Base-by-base conservation (phyloP, 2,113 vertebrate genomes). In the Phalacrocorax carbo region DNA sequence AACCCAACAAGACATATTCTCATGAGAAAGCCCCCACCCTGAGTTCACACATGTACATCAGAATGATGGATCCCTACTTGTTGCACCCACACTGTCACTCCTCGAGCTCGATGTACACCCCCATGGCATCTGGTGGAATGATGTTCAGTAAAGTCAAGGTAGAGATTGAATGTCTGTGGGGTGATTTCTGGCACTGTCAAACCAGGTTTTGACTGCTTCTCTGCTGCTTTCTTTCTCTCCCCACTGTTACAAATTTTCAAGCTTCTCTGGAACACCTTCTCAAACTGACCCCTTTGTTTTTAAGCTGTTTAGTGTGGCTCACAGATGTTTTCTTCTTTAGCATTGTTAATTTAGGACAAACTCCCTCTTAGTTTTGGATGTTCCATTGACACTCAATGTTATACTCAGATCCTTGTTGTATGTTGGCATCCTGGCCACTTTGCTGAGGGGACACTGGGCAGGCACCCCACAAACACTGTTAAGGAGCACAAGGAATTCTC, bases 401-500 rank as follows among this genome's bases (percentile, higher is more conserved):
- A 40, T 9, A 19, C 5, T 78, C 4, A 44, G 6, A 42, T 40
- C 29, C 42, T 10, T 66, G 13, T 11, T 38, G 65, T 49, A 26
- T 20, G 12, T 14, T 55, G 46, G 5, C 10, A 34, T n/a, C 40
- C 61, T 44, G 36, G 9, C 8, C 5, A 14, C 9, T 36, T 82
- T 66, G 60, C 10, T 0, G 0, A 61, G 4, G 6, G 30, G 4
- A 48, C 6, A 9, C 13, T 69, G 46, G 48, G 40, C 10, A 81
- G n/a, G 4, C 26, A 51, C 4, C 2, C 11, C 27, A 52, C 13
- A 73, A 77, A 38, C 4, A 49, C 6, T 34, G 13, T 36, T 44
- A 73, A 44, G 25, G 13, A 79, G 29, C 21, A 51, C 30, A 60
- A 58, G 10, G 30, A 46, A 15, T 32, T 75, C n/a, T 61, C 7